Base-by-base conservation (phyloP, 2,888 invertebrate genomes). In the Drosophila buzzatii region DNA sequence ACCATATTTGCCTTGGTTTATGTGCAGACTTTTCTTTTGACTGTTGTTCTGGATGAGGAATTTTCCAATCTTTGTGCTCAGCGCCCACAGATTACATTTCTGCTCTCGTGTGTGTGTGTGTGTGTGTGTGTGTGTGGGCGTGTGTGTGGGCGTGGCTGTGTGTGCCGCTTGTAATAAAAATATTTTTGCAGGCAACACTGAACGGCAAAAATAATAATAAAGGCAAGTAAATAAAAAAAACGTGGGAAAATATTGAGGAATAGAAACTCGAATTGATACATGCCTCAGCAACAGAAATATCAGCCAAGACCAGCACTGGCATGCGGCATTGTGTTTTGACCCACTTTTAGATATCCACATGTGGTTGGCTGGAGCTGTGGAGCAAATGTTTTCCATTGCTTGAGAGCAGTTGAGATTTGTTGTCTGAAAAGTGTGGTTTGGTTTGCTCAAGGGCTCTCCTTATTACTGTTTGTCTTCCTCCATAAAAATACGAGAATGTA, bases 1-100 rank as follows among this genome's bases (percentile, higher is more conserved):
- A 79, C 70, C 73, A 81, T 89, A 81, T 85, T 84, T 78, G 73
- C 65, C 58, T 74, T 73, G 52, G 75, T 64, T 70, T 70, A 55
- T 67, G 52, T 60, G 27, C 59, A 45, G 57, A 59, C 44, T 59
- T 66, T 73, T 51, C 55, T 47, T 39, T 65, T 39, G 31, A 45
- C 23, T 39, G 31, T 52, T 57, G 39, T 53, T 44, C 37, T 44
- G 35, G 64, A 41, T 62, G 42, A 49, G 49, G 66, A 65, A 80
- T 65, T 80, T 75, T 53, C 18, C 69, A 63, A 77, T 77, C 53
- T 69, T 66, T 69, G 41, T 70, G 45, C 49, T 76, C 42, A 53
- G 66, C 49, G 57, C 59, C 66, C 76, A 57, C 44, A 66, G 66
- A 70, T 70, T 81, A 59, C 70, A 61, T 60, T 63, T 69, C 31